phyloP scores from a whole-genome alignment of 2,797 vertebrate species.

The Ctenopoma multispine region DNA sequence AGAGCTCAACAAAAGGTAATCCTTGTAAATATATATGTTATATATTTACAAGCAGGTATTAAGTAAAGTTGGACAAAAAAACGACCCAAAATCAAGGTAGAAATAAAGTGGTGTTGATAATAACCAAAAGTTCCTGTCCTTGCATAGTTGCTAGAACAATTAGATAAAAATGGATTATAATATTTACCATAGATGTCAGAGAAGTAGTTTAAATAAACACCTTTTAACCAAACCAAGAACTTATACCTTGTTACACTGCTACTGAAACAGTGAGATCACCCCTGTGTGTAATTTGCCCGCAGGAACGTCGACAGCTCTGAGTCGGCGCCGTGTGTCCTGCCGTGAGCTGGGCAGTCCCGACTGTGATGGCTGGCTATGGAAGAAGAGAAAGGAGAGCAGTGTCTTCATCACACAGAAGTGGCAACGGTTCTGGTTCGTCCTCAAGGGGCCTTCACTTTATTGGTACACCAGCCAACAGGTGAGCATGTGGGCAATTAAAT shows the following conservation, averaged over 20 bases:
- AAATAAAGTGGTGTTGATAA: background rate
- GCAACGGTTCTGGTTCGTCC: conserved; percentile 96
- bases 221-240: too few relatives aligned
- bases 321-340: conserved; percentile 93
- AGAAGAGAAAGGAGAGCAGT: conserved; percentile 90
- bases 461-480: conserved; percentile 93
- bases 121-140: background rate
- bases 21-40: too few relatives aligned
- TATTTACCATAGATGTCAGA: too few relatives aligned
- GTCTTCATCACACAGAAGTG: conserved; percentile 94
- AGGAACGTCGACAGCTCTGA: conserved; percentile 80
- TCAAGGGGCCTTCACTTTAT: conserved; percentile 91
- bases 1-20: conserved; percentile 82
- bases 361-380: conserved; percentile 95
- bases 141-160: background rate
- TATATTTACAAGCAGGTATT: too few relatives aligned
- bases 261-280: background rate
- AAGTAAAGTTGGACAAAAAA: too few relatives aligned
- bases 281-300: background rate
- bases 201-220: too few relatives aligned
- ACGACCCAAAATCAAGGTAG: too few relatives aligned
- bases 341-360: conserved; percentile 91
- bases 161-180: too few relatives aligned
- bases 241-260: background rate
- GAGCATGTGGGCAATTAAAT: conserved; percentile 36